Evolutionary conservation across 1,140 invertebrate genomes (phyloP).

Genomic region (Penaeus indicus): DNA sequence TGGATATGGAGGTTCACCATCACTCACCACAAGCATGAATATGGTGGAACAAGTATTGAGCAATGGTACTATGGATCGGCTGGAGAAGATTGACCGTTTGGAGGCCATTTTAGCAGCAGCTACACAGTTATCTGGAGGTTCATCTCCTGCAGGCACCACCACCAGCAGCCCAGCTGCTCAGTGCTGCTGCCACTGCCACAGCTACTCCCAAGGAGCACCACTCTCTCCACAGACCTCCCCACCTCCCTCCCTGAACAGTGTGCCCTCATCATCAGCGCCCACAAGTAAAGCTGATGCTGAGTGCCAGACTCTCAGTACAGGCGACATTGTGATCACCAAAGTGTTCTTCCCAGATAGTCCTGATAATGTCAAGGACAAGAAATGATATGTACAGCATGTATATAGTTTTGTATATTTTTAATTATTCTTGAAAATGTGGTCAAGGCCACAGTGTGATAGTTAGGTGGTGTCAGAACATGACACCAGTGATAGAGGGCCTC

Average conservation of each 20-base stretch:
- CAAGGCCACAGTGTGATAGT: conserved; percentile 54
- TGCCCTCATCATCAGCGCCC: conserved; percentile 58
- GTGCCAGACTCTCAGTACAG: conserved; percentile 90
- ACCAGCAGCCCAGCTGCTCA: conserved; percentile 49
- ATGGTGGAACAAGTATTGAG: conserved; percentile 86
- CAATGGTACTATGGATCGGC: conserved; percentile 84
- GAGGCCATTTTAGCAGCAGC: conserved; percentile 87
- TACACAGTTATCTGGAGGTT: conserved; percentile 71
- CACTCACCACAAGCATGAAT: conserved; percentile 89
- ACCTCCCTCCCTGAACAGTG: conserved; percentile 30
- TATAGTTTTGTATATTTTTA: conserved; percentile 63
- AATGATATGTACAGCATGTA: conserved; percentile 54
- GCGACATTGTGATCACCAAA: conserved; percentile 92
- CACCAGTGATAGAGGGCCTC: conserved; percentile 52
- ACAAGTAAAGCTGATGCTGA: conserved; percentile 72
- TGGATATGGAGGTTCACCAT: conserved; percentile 49
- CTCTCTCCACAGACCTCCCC: conserved; percentile 38
- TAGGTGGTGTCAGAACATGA: conserved; percentile 46
- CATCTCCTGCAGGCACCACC: conserved; percentile 57
- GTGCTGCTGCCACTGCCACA: conserved; percentile 68
- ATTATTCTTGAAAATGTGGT: conserved; percentile 52
- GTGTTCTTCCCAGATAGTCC: conserved; percentile 73
- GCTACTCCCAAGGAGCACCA: conserved; percentile 47
- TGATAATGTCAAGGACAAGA: conserved; percentile 63
- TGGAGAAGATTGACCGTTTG: conserved; percentile 88